phyloP scores from a whole-genome alignment of 1,140 invertebrate species.

The Laodelphax striatellus region DNA sequence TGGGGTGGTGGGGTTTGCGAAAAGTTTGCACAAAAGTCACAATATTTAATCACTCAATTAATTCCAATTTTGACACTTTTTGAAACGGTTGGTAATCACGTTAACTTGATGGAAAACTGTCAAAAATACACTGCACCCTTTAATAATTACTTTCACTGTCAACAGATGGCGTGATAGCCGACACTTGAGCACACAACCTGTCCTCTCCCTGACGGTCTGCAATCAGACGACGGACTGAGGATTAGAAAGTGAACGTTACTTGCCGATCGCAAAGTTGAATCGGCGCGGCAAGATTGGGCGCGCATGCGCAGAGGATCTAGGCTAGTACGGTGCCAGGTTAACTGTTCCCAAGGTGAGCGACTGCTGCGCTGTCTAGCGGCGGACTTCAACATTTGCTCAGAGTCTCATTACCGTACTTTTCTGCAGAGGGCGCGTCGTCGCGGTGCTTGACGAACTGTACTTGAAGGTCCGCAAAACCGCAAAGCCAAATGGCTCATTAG shows the following conservation, averaged over 20 bases:
- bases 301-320: neutral
- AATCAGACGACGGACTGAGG: neutral
- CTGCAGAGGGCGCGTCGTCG: no score
- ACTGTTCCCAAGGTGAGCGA: constrained; percentile 1
- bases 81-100: no score
- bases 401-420: no score
- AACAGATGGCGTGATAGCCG: neutral
- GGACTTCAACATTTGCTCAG: neutral
- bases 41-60: no score
- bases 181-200: neutral
- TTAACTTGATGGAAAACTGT: no score
- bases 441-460: no score
- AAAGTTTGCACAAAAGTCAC: no score
- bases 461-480: no score
- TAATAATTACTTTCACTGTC: constrained; percentile 1
- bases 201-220: neutral
- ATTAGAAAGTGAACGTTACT: constrained; percentile 3
- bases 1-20: no score
- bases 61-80: no score
- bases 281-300: neutral
- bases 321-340: neutral
- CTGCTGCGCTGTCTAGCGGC: neutral
- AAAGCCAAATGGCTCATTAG: no score
- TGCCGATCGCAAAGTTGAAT: neutral
- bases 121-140: neutral